Base-by-base conservation (phyloP, 2,888 invertebrate species). In the Mimas tiliae region DNA sequence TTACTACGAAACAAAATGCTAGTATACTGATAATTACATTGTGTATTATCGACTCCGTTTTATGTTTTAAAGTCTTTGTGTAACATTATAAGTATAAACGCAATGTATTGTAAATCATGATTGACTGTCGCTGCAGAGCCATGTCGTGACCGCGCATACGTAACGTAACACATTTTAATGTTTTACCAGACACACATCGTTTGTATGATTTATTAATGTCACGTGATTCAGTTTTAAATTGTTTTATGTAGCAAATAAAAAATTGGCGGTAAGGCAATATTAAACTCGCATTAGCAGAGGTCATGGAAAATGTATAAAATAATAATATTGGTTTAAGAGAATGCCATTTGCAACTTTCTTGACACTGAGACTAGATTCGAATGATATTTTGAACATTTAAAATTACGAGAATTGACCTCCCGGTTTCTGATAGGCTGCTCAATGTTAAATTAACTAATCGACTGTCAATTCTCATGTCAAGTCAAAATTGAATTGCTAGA, bases 71-170 rank as follows among this genome's bases (percentile, higher is more conserved):
- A 42, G 38, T 6, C 16, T 6, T 50, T 19, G 42, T 4, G 16
- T 12, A 19, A 58, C 16, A 19, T 38, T 42, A 6, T 53, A 48
- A 48, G 27, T 47, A 6, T 58, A 58, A 65, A 58, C 34, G 53
- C 47, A 47, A 53, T 33, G 16, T 34, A 34, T 42, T 34, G 19
- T 9, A 52, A 53, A 34, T n/a, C 53, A 63, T 47, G 63, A 45
- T 53, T 21, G 33, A 19, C 14, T 16, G 33, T 53, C 33, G 62
- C 16, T 47, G 38, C 16, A 63, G 47, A 78, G 78, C 78, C 74
- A 78, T 78, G 72, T 73, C 87, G 85, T 87, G 87, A 85, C 87
- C 83, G 79, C 82, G 86, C 87, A 86, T 86, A 85, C 79, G 79
- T 82, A 66, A 53, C 53, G 33, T 52, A 62, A 66, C 66, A 66